A percentile compares a stretch with the other conserved stretches of the same genome.
Evolutionary conservation across 2,888 invertebrate genomes (phyloP).

Genomic region (Chloromyia formosa): DNA sequence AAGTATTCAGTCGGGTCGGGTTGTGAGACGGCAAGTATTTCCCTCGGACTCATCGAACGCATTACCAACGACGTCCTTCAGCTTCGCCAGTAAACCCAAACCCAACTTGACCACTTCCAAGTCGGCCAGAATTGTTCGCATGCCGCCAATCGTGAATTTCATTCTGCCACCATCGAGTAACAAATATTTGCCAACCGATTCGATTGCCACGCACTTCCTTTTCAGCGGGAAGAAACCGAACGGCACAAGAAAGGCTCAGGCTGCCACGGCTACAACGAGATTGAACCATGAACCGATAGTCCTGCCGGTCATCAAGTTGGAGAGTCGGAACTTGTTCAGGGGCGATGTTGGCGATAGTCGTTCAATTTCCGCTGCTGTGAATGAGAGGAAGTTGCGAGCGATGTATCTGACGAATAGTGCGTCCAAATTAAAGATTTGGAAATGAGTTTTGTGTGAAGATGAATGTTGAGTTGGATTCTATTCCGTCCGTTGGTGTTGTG

Average conservation of each 20-base stretch:
- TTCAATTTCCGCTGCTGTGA: constrained; percentile 61
- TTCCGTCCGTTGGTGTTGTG: not conserved
- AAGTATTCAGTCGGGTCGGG: not conserved
- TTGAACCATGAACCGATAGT: constrained; percentile 27
- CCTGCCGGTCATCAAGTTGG: constrained; percentile 52
- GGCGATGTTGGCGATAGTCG: constrained; percentile 53
- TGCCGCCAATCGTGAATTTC: constrained; percentile 62
- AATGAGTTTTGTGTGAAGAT: not conserved
- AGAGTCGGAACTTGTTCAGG: constrained; percentile 47
- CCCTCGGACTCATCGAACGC: constrained; percentile 43
- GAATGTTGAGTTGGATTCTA: not conserved
- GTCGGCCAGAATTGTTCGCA: constrained; percentile 55
- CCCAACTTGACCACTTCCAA: constrained; percentile 50
- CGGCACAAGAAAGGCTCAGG: not conserved
- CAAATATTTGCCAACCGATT: constrained; percentile 20
- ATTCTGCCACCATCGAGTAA: constrained; percentile 17
- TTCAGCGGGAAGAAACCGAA: not conserved
- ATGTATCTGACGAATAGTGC: constrained; percentile 61
- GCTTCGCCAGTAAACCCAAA: constrained; percentile 39
- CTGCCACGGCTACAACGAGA: not conserved
- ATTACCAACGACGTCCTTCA: not conserved
- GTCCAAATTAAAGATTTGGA: constrained; percentile 58
- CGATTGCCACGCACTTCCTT: not conserved
- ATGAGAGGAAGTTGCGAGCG: constrained; percentile 57
- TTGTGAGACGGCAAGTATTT: constrained; percentile 15